Conservation (phyloP, 2,113 vertebrate genomes). For the Cardinalis cardinalis region DNA sequence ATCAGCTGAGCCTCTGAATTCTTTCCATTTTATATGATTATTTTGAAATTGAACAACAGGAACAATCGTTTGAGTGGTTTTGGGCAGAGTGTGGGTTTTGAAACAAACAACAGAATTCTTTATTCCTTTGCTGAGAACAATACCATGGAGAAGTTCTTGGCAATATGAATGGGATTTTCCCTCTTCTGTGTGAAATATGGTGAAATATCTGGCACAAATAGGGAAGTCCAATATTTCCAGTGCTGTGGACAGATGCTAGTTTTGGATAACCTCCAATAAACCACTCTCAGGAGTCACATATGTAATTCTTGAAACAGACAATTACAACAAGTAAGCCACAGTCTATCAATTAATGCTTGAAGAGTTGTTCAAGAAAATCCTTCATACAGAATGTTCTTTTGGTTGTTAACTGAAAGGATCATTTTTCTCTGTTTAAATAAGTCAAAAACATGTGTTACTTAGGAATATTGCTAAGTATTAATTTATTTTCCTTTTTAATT, state of each 20-base stretch:
- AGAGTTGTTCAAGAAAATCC: background rate
- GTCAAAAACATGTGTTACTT: background rate
- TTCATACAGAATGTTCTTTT: background rate
- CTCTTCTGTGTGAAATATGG: background rate
- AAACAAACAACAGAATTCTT: background rate
- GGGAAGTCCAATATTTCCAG: background rate
- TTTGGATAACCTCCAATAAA: background rate
- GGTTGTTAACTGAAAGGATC: background rate
- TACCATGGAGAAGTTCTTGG: background rate
- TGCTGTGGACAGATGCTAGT: background rate
- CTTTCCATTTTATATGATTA: background rate
- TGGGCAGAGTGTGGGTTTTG: background rate
- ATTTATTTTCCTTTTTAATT: background rate
- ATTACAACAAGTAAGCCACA: background rate
- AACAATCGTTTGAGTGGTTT: background rate
- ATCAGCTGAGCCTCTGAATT: background rate
- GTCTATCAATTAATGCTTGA: background rate
- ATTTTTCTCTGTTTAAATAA: background rate
- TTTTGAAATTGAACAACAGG: background rate
- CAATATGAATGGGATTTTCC: background rate
- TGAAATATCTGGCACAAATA: background rate
- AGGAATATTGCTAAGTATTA: background rate
- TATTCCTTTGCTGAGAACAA: background rate
- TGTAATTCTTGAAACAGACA: background rate
- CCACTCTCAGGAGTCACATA: background rate